phyloP scores from a whole-genome alignment of 2,113 vertebrate genomes.

The Bubalus kerabau region DNA sequence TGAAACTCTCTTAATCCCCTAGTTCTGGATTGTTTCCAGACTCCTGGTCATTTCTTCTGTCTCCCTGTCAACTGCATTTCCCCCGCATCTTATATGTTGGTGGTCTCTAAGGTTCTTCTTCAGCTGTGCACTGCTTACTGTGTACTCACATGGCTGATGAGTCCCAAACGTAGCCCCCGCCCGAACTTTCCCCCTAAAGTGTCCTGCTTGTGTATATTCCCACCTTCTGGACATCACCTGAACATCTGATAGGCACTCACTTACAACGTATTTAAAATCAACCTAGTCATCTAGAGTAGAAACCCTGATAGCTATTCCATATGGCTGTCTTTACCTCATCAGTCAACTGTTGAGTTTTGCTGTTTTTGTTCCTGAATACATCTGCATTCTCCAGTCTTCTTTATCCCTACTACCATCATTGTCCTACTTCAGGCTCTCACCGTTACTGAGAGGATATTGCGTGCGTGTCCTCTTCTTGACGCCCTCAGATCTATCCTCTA shows the following conservation, averaged over 20 bases:
- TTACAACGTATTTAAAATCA: background rate
- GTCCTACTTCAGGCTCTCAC: background rate
- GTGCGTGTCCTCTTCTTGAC: background rate
- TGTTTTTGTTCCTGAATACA: background rate
- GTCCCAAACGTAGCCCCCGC: background rate
- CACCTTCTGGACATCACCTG: background rate
- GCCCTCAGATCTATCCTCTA: background rate
- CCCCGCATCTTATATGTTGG: background rate
- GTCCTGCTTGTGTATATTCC: background rate
- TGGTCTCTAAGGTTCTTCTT: background rate
- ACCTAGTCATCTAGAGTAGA: background rate
- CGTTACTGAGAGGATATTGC: background rate
- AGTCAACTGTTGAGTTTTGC: background rate
- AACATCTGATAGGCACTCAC: background rate
- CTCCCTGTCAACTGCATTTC: background rate
- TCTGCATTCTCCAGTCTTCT: background rate
- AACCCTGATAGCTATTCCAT: background rate
- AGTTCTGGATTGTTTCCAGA: background rate
- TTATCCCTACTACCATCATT: background rate
- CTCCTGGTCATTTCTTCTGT: background rate
- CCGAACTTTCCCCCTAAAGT: background rate
- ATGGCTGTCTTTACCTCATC: background rate
- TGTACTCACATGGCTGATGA: background rate
- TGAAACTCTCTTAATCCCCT: background rate
- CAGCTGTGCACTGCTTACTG: background rate